These are phyloP conservation scores for Apostichopus californicus DNA, from an alignment of 35 echinoderm and acorn worm genomes.

Conservation along the genomic window DNA sequence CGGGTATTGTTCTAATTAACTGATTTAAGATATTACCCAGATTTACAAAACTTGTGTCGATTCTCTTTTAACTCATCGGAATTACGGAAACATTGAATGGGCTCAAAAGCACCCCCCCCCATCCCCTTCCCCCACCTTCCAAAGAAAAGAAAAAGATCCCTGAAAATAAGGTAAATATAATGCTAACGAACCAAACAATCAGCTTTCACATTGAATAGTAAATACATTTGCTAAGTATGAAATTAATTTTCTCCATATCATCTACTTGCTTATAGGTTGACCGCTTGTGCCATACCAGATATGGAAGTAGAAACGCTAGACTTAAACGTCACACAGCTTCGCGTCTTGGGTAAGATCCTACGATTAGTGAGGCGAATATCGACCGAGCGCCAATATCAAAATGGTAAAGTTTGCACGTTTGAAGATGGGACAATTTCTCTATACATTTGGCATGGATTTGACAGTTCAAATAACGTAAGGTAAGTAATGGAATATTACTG, in stretches of 20 bases:
- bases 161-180: too few relatives aligned
- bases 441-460: constrained; percentile 42
- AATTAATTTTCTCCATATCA: background rate
- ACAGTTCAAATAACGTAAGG: background rate
- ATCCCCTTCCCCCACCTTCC: too few relatives aligned
- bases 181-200: too few relatives aligned
- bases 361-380: constrained; percentile 6
- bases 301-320: constrained; percentile 26
- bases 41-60: too few relatives aligned
- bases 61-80: too few relatives aligned
- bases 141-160: too few relatives aligned
- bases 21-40: too few relatives aligned
- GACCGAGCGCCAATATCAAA: background rate
- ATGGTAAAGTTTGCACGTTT: constrained; percentile 38
- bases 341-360: background rate
- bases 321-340: background rate
- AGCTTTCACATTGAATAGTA: too few relatives aligned
- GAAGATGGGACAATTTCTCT: constrained; percentile 35
- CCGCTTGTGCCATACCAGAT: constrained; percentile 24
- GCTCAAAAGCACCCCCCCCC: too few relatives aligned
- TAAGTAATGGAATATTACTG: background rate
- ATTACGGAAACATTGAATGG: too few relatives aligned
- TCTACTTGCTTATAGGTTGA: background rate
- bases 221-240: too few relatives aligned
- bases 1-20: too few relatives aligned